Base-by-base conservation (phyloP, 2,888 invertebrate species). In the Cheilosia impressa region DNA sequence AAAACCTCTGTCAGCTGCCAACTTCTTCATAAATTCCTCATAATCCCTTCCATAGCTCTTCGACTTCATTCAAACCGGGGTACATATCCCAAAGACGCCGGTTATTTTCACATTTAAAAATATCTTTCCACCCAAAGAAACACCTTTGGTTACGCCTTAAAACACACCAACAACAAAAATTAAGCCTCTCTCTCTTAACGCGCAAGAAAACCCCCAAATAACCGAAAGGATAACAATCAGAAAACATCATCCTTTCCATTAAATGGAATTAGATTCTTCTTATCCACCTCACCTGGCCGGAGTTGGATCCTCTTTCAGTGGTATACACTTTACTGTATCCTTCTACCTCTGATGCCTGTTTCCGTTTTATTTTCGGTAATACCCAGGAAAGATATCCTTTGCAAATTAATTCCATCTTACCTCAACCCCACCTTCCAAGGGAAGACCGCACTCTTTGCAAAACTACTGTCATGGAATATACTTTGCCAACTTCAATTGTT, bases 211-310 rank as follows among this genome's bases (percentile, higher is more conserved):
- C 73, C 79, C 53, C 57, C 79, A 22, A 75, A 69, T 58, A 75
- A 65, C 43, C 58, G 47, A 69, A 78, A 53, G 63, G 78, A 84
- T 73, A 79, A 84, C 73, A 84, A 84, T 84, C 83, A 65, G 52
- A 75, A 57, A 75, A 73, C 83, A 73, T 83, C 73, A 83, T 73
- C 73, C 73, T 62, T 52, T 17, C 82, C 66, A 72, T 72, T 77
- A 66, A 77, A 65, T 69, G 63, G 58, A 81, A 81, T 76, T 81
- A 60, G 24, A 82, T 60, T 77, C 72, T 60, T 45, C 66, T 31
- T 55, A 41, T 52, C 65, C 66, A 19, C 43, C 31, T 19, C 31
- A n/a, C 43, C 50, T 31, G 19, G 19, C 10, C 4, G 34, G 1
- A 24, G 38, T 65, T 10, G 15, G 10, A 22, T 22, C 41, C 38